Conservation (phyloP, 2,797 vertebrate genomes). For the Manis crassicaudata region DNA sequence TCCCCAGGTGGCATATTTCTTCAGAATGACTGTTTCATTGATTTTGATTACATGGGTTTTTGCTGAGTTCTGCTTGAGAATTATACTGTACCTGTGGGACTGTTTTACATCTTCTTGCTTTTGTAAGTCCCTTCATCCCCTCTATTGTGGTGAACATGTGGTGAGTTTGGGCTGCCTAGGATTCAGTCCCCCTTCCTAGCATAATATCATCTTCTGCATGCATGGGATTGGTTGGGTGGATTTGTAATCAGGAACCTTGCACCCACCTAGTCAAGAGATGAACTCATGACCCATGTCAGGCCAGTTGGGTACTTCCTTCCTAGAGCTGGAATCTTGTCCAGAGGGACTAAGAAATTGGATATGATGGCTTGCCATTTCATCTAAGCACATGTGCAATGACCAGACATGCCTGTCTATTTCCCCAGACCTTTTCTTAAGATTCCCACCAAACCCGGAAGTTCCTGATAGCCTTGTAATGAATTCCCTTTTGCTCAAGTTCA, state of each 20-base stretch:
- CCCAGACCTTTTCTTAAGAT: not conserved
- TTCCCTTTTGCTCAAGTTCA: conserved; percentile 2
- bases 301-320: not conserved
- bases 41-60: not conserved
- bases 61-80: not conserved
- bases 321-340: not conserved
- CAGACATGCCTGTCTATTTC: not conserved
- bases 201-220: not conserved
- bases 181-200: not conserved
- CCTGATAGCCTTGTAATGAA: not conserved
- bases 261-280: not conserved
- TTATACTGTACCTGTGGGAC: not conserved
- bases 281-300: not conserved
- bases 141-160: not conserved
- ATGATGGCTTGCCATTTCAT: not conserved
- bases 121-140: not conserved
- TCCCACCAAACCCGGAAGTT: not conserved
- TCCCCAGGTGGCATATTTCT: not conserved
- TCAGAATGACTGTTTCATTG: not conserved
- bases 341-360: not conserved
- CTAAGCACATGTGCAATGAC: not conserved
- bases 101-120: not conserved
- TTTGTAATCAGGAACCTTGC: not conserved
- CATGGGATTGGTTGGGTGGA: not conserved
- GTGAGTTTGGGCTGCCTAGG: not conserved